Percentiles rank a stretch among this genome's conserved stretches.
Evolutionary conservation across 2,888 invertebrate genomes (phyloP).

Genomic region (Drosophila flavopinicola): DNA sequence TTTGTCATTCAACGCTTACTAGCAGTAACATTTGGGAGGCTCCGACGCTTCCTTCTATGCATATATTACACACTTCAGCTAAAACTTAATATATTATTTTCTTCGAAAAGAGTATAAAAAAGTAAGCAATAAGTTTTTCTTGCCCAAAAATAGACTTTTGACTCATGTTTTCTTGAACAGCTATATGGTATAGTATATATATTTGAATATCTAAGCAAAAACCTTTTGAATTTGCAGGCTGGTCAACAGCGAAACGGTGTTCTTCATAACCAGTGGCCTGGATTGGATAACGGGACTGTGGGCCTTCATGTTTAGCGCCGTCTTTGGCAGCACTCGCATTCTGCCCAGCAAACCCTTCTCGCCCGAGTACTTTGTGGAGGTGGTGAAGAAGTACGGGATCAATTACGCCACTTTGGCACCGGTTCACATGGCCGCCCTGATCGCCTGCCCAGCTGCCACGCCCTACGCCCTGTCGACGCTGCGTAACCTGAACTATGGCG

Average conservation of each 20-base stretch:
- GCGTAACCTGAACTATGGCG: constrained; percentile 54
- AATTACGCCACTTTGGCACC: constrained; percentile 57
- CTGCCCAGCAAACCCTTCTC: constrained; percentile 63
- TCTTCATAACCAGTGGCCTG: constrained; percentile 55
- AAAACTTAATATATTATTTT: no score
- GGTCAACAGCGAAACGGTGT: constrained; percentile 47
- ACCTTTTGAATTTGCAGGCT: constrained; percentile 26
- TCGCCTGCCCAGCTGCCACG: constrained; percentile 47
- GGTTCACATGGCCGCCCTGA: constrained; percentile 56
- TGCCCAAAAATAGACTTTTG: no score
- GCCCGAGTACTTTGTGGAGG: constrained; percentile 57
- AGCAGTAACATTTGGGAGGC: no score
- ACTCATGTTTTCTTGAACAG: no score
- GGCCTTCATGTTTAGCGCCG: constrained; percentile 40
- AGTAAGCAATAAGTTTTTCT: no score
- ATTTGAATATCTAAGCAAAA: no score
- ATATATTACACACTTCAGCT: no score
- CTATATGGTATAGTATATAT: no score
- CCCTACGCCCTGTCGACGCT: constrained; percentile 38
- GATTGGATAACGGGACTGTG: constrained; percentile 72
- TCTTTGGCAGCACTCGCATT: constrained; percentile 63
- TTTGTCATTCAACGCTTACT: no score
- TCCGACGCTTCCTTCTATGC: no score
- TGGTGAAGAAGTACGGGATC: constrained; percentile 68
- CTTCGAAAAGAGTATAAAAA: no score